Evolutionary conservation across 1,140 invertebrate species (phyloP), one percentile per base, ranked within the genome.

Genomic region (Armadillidium nasatum): DNA sequence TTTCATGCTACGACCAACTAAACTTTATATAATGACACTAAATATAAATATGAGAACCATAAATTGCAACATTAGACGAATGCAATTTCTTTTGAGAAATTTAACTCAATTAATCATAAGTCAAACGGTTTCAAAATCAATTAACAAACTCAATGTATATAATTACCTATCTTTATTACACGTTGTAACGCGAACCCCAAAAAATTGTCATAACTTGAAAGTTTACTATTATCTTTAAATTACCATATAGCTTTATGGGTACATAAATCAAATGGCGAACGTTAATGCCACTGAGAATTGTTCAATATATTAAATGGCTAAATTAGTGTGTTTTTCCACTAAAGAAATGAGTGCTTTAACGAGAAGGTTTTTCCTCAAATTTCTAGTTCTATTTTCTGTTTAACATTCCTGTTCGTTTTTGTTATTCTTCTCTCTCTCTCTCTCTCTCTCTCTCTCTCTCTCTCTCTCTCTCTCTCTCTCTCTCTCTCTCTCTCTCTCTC

Each of bases 401-500:
- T n/a, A n/a, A n/a, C n/a, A n/a, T n/a, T n/a, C n/a, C n/a, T n/a
- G n/a, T n/a, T n/a, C n/a, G n/a, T n/a, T n/a, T n/a, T n/a, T n/a
- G n/a, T n/a, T n/a, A n/a, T n/a, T n/a, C n/a, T n/a, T n/a, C n/a
- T n/a, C n/a, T n/a, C n/a, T n/a, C n/a, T n/a, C n/a, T n/a, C n/a
- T n/a, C 43, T 43, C 2, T 44, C 72, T 54, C 72, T 73, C 72
- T 22, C 72, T 68, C 73, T 22, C 73, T 67, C 46, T 21, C 73
- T 75, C 19, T 74, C 7, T 23, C 23, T 10, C 71, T n/a, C 71
- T 23, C 72, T 21, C 45, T 50, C 44, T 50, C 72, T n/a, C 45
- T 50, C 72, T 73, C 33, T 73, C n/a, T 73, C n/a, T 43, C 44
- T 50, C 72, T 73, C 72, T 73, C 71, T 72, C 71, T 72, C 71